Base-by-base conservation (phyloP, 2,113 vertebrate species). In the Astatoreochromis straeleni region DNA sequence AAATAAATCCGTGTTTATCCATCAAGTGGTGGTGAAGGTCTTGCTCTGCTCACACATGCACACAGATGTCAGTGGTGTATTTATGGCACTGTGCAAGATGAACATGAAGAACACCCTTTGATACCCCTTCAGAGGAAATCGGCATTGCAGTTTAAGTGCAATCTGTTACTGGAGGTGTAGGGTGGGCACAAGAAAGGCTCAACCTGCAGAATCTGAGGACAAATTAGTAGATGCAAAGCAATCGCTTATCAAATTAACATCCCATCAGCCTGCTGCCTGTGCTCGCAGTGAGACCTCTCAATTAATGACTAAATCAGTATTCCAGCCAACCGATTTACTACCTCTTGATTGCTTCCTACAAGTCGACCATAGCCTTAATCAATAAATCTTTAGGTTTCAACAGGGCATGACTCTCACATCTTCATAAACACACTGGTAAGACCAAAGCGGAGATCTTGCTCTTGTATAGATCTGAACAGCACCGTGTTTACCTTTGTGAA, bases 231-330 rank as follows among this genome's bases (percentile, higher is more conserved):
- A 80, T 65, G 42, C 26, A 65, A 80, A 84, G 31, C 42, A 87
- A 88, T 93, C 87, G 58, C 85, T 89, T 89, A 75, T 87, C 45
- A 87, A 91, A 88, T 90, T 89, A 90, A 91, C 81, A 88, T 87
- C 53, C 55, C 68, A 86, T 87, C 63, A 91, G 84, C 68, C 54
- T 55, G 47, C 29, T 2, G 5, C 86, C 86, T 78, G 85, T 63
- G 89, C 82, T 84, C 45, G 42, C 60, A 8, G 60, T 78, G 82
- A 85, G 88, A 83, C 63, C 80, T 83, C 63, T 90, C 63, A 38
- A 63, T 87, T 53, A 87, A 87, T 63, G 49, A 88, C 88, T 85
- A 84, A 92, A 90, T 92, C 87, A 86, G 54, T 86, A 49, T 85
- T 78, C 29, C 21, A 84, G 65, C 86, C 85, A 84, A 87, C 92